Evolutionary conservation across 2,888 invertebrate species (phyloP).

Genomic region (Brachylomia viminalis): DNA sequence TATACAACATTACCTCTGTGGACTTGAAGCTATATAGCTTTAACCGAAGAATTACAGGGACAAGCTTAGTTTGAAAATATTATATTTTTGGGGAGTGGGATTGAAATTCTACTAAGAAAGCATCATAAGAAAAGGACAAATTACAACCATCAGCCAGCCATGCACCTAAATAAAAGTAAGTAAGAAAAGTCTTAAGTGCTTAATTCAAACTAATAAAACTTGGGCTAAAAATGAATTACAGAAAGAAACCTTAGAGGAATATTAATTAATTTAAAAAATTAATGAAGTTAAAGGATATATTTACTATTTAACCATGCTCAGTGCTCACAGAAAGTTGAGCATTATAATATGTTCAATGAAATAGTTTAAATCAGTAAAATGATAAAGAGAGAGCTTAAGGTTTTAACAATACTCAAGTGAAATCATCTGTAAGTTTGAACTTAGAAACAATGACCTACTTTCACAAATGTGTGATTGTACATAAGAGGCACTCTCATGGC

Average conservation of each 20-base stretch:
- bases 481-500: conserved; percentile 14
- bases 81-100: neutral
- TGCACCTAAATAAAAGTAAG: neutral
- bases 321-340: neutral
- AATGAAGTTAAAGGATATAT: neutral
- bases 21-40: too few relatives aligned
- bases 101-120: neutral
- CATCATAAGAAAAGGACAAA: neutral
- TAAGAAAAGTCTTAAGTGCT: neutral
- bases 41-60: neutral
- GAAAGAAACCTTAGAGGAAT: too few relatives aligned
- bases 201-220: conserved; percentile 1
- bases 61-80: neutral
- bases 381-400: conserved; percentile 22
- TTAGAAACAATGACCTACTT: conserved; percentile 59
- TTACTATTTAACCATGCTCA: neutral
- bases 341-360: too few relatives aligned
- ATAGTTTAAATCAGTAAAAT: neutral
- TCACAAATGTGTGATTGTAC: conserved; percentile 55
- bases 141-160: conserved; percentile 6
- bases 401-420: conserved; percentile 43
- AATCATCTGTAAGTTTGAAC: conserved; percentile 52
- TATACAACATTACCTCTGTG: too few relatives aligned
- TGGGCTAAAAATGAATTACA: neutral
- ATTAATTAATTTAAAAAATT: neutral